A percentile compares a stretch with the other conserved stretches of the same genome.
Conservation (phyloP, 2,113 vertebrate genomes). For the Chascanopsetta lugubris region DNA sequence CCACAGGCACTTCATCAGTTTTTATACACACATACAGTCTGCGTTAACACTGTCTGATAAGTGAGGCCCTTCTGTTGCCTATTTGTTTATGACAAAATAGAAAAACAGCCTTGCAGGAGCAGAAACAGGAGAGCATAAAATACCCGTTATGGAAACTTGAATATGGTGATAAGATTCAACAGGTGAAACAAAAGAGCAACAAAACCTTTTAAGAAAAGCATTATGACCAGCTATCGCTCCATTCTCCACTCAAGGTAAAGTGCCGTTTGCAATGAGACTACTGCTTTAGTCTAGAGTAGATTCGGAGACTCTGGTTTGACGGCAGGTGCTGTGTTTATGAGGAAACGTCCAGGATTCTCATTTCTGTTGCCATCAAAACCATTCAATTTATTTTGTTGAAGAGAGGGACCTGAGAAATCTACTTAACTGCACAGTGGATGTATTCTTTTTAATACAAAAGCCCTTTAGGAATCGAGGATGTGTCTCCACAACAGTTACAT, state of each 20-base stretch:
- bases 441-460: neutral
- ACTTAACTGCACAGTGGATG: neutral
- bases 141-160: neutral
- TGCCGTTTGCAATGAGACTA: neutral
- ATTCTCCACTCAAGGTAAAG: neutral
- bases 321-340: neutral
- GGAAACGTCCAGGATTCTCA: neutral
- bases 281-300: neutral
- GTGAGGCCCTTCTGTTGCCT: slow-evolving; percentile 9
- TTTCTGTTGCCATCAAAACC: neutral
- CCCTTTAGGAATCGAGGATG: neutral
- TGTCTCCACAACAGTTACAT: neutral
- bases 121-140: neutral
- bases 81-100: slow-evolving; percentile 10
- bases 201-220: neutral
- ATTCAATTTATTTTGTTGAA: neutral
- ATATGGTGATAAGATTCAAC: neutral
- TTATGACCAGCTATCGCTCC: neutral
- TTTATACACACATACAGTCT: slow-evolving; percentile 12
- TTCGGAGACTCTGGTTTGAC: neutral
- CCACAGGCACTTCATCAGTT: slow-evolving; percentile 12
- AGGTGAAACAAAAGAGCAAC: neutral
- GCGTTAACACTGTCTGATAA: neutral
- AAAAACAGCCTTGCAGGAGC: neutral
- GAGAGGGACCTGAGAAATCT: neutral